These are phyloP conservation scores for Hydropsyche betteni DNA, from an alignment of 2,888 invertebrate species.

Conservation along the genomic window DNA sequence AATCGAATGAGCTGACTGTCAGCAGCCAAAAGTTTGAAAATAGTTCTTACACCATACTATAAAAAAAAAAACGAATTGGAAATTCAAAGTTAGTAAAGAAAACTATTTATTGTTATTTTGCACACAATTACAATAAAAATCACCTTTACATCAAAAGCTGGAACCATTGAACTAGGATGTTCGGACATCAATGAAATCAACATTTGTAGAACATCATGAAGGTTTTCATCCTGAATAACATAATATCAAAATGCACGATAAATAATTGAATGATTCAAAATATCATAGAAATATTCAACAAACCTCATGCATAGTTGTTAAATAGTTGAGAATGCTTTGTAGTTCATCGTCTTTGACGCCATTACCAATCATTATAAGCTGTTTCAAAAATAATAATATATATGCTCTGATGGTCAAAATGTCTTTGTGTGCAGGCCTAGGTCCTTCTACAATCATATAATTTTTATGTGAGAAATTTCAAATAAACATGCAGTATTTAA, in stretches of 20 bases:
- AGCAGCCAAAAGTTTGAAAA: slow-evolving; percentile 95
- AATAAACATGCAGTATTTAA: slow-evolving; percentile 5
- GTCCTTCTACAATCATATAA: slow-evolving; percentile 77
- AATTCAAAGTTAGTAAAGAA: neutral
- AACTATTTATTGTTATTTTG: neutral
- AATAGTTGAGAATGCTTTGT: slow-evolving; percentile 96
- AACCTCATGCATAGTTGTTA: slow-evolving; percentile 97
- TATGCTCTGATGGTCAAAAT: slow-evolving; percentile 94
- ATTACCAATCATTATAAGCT: slow-evolving; percentile 95
- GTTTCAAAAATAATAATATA: slow-evolving; percentile 94
- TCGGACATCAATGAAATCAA: slow-evolving; percentile 97
- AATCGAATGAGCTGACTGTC: slow-evolving; percentile 95
- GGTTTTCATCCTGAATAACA: slow-evolving; percentile 87
- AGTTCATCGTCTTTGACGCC: slow-evolving; percentile 98
- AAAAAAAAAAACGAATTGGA: slow-evolving; percentile 9
- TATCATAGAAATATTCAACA: neutral
- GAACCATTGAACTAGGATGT: slow-evolving; percentile 98
- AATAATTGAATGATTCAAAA: neutral
- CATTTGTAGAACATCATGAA: slow-evolving; percentile 97
- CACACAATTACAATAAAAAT: slow-evolving; percentile 46
- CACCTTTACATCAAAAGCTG: slow-evolving; percentile 94
- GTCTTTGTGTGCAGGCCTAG: slow-evolving; percentile 92
- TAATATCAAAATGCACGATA: slow-evolving; percentile 2
- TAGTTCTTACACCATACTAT: slow-evolving; percentile 91
- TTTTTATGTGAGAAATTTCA: neutral